These are phyloP conservation scores for Nasonia giraulti DNA, from an alignment of 1,140 invertebrate species.

Conservation along the genomic window DNA sequence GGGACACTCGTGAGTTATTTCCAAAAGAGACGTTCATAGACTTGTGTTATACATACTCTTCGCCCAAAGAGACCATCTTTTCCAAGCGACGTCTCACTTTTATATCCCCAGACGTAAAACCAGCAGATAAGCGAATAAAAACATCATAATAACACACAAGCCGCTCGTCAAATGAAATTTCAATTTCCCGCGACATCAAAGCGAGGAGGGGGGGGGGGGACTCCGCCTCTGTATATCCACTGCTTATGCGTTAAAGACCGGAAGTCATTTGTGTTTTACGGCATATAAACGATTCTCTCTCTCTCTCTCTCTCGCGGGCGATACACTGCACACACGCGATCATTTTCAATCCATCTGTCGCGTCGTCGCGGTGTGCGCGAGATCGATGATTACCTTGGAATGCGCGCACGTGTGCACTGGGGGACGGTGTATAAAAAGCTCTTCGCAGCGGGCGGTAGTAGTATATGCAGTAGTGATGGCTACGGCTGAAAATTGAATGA, in stretches of 20 bases:
- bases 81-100: neutral
- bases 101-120: neutral
- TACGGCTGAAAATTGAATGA: no score
- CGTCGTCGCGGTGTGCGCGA: neutral
- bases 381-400: constrained; percentile 11
- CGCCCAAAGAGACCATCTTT: no score
- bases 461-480: no score
- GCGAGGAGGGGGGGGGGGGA: neutral
- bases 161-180: neutral
- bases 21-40: no score
- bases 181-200: neutral
- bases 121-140: neutral
- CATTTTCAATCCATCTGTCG: constrained; percentile 13
- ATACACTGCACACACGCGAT: neutral
- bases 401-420: neutral
- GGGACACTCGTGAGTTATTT: no score
- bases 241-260: neutral
- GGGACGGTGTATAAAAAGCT: neutral
- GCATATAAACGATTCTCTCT: neutral
- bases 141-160: neutral
- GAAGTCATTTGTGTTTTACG: constrained; percentile 7
- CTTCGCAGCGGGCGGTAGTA: neutral
- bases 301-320: neutral
- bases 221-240: neutral
- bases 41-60: no score